phyloP scores from a whole-genome alignment of 1,140 invertebrate species.

The Magallana gigas region DNA sequence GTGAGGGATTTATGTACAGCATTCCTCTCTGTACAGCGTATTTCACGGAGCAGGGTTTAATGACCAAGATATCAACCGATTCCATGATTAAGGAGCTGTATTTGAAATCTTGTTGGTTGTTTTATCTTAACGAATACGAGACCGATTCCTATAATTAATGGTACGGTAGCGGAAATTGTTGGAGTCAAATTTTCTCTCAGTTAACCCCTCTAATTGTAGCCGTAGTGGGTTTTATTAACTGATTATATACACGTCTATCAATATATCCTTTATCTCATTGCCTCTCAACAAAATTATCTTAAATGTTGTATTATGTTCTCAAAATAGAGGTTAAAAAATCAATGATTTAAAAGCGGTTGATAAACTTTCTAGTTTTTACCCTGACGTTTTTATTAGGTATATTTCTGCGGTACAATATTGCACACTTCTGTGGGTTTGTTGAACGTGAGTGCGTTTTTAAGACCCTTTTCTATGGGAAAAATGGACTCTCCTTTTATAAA shows the following conservation, averaged over 20 bases:
- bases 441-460: not conserved
- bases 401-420: not conserved
- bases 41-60: conserved; percentile 25
- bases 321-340: too few relatives aligned
- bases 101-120: conserved; percentile 4
- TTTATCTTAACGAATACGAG: not conserved
- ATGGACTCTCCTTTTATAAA: conserved; percentile 5
- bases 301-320: too few relatives aligned
- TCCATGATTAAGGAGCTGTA: conserved; percentile 14
- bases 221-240: too few relatives aligned
- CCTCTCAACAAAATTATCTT: too few relatives aligned
- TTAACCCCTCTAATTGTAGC: too few relatives aligned
- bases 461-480: conserved; percentile 6
- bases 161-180: not conserved
- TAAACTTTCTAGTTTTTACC: too few relatives aligned
- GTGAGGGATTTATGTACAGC: not conserved
- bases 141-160: not conserved
- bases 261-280: too few relatives aligned
- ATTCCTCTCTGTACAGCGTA: not conserved
- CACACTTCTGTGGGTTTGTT: conserved; percentile 4
- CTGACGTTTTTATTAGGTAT: too few relatives aligned
- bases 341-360: too few relatives aligned
- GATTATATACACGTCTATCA: too few relatives aligned
- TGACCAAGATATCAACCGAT: not conserved
- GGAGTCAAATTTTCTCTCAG: not conserved